phyloP scores from a whole-genome alignment of 2,113 vertebrate species.

The Danio rerio region DNA sequence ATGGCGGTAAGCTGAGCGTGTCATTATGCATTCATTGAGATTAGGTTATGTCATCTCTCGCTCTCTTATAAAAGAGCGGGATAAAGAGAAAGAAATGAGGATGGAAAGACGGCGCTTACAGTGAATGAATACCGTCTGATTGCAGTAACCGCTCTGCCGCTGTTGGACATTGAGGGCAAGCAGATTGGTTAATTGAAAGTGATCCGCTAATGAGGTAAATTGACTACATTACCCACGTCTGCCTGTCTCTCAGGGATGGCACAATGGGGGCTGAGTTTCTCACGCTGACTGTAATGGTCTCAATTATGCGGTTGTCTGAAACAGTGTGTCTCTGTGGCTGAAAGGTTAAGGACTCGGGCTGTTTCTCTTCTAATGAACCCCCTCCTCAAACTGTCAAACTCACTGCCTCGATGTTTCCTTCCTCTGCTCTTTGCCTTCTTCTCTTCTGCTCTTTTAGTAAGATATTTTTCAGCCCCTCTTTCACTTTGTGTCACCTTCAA shows the following conservation, averaged over 20 bases:
- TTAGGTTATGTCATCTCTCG: slow-evolving; percentile 47
- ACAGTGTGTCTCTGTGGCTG: slow-evolving; percentile 37
- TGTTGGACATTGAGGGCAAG: slow-evolving; percentile 18
- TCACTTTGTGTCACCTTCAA: background rate
- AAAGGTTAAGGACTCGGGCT: slow-evolving; percentile 48
- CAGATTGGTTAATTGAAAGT: slow-evolving; percentile 41
- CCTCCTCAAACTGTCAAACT: background rate
- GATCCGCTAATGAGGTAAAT: slow-evolving; percentile 44
- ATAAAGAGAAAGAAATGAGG: background rate
- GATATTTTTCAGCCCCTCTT: background rate
- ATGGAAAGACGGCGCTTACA: background rate
- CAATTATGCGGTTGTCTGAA: slow-evolving; percentile 47
- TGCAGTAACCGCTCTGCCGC: background rate
- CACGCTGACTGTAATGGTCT: slow-evolving; percentile 44
- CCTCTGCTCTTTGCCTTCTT: background rate
- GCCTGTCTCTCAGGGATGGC: slow-evolving; percentile 31
- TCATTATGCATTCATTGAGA: slow-evolving; percentile 49
- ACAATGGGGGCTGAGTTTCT: slow-evolving; percentile 24
- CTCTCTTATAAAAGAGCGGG: slow-evolving; percentile 7
- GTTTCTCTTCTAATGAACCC: slow-evolving; percentile 51
- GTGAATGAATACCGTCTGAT: slow-evolving; percentile 33
- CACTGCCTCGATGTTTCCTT: background rate
- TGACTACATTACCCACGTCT: slow-evolving; percentile 39
- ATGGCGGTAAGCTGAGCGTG: slow-evolving; percentile 32
- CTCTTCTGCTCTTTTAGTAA: background rate